phyloP scores from a whole-genome alignment of 2,888 invertebrate genomes.

The Liopterus haemorrhoidalis region DNA sequence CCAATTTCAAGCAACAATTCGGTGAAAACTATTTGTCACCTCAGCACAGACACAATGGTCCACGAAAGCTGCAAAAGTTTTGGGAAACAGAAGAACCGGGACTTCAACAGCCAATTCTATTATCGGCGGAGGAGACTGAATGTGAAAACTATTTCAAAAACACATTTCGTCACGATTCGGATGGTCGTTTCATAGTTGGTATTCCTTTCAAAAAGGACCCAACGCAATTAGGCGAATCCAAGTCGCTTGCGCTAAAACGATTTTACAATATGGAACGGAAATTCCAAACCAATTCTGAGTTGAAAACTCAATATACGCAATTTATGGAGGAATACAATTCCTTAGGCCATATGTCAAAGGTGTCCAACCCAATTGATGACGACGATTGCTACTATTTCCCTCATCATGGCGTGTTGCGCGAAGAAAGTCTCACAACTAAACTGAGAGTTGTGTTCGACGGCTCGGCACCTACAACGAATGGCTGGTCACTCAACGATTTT shows the following conservation, averaged over 20 bases:
- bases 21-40: too few relatives aligned
- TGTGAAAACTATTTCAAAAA: neutral
- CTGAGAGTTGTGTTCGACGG: slow-evolving; percentile 13
- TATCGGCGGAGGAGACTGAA: neutral
- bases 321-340: slow-evolving; percentile 4
- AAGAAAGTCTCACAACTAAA: slow-evolving; percentile 13
- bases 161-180: neutral
- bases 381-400: slow-evolving; percentile 7
- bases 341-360: slow-evolving; percentile 5
- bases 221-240: neutral
- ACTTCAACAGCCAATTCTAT: neutral
- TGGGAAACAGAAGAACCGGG: neutral
- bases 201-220: neutral
- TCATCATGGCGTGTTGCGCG: slow-evolving; percentile 9
- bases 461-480: slow-evolving; percentile 9
- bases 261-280: slow-evolving; percentile 4
- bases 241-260: neutral
- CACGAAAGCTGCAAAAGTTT: neutral
- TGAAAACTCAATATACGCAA: neutral
- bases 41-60: too few relatives aligned
- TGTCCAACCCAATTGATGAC: neutral
- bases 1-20: too few relatives aligned
- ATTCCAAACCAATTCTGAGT: neutral
- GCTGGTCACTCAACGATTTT: slow-evolving; percentile 10
- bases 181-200: neutral